These are phyloP conservation scores for Xiphophorus maculatus DNA, from an alignment of 2,113 vertebrate genomes.

Conservation along the genomic window DNA sequence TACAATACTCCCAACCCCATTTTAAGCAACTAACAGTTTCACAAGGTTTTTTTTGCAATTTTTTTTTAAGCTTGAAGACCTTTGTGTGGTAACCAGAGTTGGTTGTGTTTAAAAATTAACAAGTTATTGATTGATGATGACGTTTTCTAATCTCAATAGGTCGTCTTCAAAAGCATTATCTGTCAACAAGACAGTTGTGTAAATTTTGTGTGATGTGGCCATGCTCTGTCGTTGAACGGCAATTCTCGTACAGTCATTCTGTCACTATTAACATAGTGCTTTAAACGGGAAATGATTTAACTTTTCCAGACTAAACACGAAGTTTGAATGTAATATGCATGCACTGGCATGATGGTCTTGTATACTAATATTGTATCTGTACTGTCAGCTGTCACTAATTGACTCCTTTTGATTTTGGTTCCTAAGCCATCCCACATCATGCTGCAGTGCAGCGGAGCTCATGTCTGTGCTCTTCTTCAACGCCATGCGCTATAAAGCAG, in stretches of 20 bases:
- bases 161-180: not conserved
- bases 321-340: slow-evolving; percentile 31
- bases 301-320: not conserved
- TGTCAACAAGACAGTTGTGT: not conserved
- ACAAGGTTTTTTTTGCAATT: slow-evolving; percentile 29
- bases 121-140: slow-evolving; percentile 1
- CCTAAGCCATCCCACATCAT: slow-evolving; percentile 83
- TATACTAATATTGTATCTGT: not conserved
- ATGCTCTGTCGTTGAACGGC: not conserved
- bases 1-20: slow-evolving; percentile 25
- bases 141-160: slow-evolving; percentile 1
- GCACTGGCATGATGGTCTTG: slow-evolving; percentile 25
- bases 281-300: not conserved
- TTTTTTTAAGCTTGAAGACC: not conserved
- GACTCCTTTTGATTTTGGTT: not conserved
- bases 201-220: not conserved
- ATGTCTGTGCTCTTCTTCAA: slow-evolving; percentile 87
- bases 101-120: slow-evolving; percentile 35
- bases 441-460: slow-evolving; percentile 86
- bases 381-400: not conserved
- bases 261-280: not conserved
- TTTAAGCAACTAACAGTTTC: slow-evolving; percentile 67
- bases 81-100: slow-evolving; percentile 18
- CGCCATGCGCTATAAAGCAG: slow-evolving; percentile 82
- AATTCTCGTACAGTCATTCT: not conserved